Conservation (phyloP, 2,888 invertebrate genomes). For the Nomada ruficornis region DNA sequence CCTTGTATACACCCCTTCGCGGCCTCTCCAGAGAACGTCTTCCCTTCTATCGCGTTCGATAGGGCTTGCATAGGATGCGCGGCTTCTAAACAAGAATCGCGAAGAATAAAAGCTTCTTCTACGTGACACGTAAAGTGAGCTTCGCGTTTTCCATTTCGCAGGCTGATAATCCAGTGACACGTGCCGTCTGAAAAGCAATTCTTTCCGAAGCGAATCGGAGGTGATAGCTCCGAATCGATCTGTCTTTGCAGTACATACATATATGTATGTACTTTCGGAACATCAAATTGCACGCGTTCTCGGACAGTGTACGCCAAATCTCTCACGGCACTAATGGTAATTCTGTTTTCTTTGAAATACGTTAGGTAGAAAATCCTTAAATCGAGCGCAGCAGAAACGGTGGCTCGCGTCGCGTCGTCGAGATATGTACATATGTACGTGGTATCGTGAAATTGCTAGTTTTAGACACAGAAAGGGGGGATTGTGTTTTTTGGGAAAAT, state of each 20-base stretch:
- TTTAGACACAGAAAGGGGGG: neutral
- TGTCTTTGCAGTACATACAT: neutral
- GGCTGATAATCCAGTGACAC: slow-evolving; percentile 32
- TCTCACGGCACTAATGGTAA: no score
- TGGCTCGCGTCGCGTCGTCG: neutral
- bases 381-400: neutral
- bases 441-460: slow-evolving; percentile 1
- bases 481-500: slow-evolving; percentile 15
- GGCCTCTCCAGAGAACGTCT: slow-evolving; percentile 15
- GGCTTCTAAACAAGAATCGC: slow-evolving; percentile 44
- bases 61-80: slow-evolving; percentile 41
- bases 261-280: neutral
- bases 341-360: neutral
- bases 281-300: neutral
- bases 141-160: slow-evolving; percentile 30
- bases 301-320: no score
- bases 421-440: neutral
- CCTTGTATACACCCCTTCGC: slow-evolving; percentile 28
- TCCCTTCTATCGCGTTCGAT: slow-evolving; percentile 50
- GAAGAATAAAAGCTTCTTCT: slow-evolving; percentile 44
- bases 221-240: neutral
- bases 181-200: slow-evolving; percentile 15
- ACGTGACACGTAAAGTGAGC: slow-evolving; percentile 35
- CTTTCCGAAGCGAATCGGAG: neutral
- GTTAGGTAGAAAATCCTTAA: neutral